A percentile compares a stretch with the other conserved stretches of the same genome.
Evolutionary conservation across 2,888 invertebrate species (phyloP).

Genomic region (Philaethria dido): DNA sequence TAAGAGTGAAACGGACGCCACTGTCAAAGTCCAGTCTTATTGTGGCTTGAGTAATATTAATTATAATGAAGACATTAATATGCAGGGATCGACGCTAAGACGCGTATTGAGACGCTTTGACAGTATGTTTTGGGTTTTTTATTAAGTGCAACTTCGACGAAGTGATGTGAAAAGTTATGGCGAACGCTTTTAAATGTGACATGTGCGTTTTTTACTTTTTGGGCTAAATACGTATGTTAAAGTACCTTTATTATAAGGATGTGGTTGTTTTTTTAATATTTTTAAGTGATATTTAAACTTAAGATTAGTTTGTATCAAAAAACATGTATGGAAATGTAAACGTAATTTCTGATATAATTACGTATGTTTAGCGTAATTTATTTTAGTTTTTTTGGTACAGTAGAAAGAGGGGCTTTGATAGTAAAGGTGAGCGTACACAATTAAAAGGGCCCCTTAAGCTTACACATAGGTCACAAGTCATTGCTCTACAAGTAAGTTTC

Average conservation of each 20-base stretch:
- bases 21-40: conserved; percentile 62
- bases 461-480: too few species aligned
- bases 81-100: conserved; percentile 40
- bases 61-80: conserved; percentile 62
- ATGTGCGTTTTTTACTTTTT: conserved; percentile 9
- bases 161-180: conserved; percentile 12
- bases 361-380: too few species aligned
- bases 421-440: too few species aligned
- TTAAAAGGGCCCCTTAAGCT: too few species aligned
- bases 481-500: too few species aligned
- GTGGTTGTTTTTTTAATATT: neutral
- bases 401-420: too few species aligned
- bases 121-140: conserved; percentile 47
- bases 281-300: neutral
- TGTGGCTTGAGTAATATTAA: conserved; percentile 66
- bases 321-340: too few species aligned
- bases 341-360: too few species aligned
- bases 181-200: conserved; percentile 11
- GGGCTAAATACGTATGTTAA: neutral
- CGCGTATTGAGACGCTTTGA: conserved; percentile 31
- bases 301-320: neutral
- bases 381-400: too few species aligned
- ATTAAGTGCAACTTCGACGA: conserved; percentile 40
- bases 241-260: neutral
- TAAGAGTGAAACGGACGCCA: conserved; percentile 78